Conservation (phyloP, 1,140 invertebrate genomes). For the Mactra quadrangularis region DNA sequence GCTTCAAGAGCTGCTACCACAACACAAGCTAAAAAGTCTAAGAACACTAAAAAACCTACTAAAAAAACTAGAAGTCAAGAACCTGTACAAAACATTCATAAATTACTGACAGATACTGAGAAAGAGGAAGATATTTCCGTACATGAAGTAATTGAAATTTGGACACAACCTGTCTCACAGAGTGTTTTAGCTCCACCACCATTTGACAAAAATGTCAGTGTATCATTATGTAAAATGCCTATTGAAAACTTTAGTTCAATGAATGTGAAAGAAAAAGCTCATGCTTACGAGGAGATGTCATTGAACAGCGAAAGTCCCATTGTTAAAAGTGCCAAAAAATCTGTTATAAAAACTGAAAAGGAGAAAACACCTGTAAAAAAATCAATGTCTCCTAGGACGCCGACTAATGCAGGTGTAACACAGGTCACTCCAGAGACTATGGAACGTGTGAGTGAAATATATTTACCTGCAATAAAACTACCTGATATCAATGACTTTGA, state of each 20-base stretch:
- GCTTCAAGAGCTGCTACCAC: constrained; percentile 40
- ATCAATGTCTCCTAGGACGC: neutral
- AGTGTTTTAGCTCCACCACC: neutral
- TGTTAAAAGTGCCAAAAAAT: constrained; percentile 5
- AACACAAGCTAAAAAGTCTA: constrained; percentile 16
- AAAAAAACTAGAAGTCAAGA: constrained; percentile 43
- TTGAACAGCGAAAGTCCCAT: constrained; percentile 20
- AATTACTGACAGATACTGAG: neutral
- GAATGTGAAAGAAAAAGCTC: constrained; percentile 51
- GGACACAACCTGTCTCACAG: neutral
- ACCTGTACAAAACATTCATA: constrained; percentile 12
- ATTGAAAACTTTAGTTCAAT: constrained; percentile 32
- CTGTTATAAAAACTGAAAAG: neutral
- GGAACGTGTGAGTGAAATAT: neutral
- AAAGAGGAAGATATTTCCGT: neutral
- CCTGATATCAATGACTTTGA: neutral
- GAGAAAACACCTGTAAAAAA: neutral
- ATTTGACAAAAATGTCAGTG: no score
- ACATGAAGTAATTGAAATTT: neutral
- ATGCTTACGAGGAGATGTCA: constrained; percentile 52
- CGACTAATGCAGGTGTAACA: neutral
- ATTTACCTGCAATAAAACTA: neutral
- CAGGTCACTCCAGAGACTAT: constrained; percentile 25
- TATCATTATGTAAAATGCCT: neutral
- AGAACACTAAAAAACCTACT: neutral